Base-by-base conservation (phyloP, 2,888 invertebrate species). In the Monoplex corrugatus region DNA sequence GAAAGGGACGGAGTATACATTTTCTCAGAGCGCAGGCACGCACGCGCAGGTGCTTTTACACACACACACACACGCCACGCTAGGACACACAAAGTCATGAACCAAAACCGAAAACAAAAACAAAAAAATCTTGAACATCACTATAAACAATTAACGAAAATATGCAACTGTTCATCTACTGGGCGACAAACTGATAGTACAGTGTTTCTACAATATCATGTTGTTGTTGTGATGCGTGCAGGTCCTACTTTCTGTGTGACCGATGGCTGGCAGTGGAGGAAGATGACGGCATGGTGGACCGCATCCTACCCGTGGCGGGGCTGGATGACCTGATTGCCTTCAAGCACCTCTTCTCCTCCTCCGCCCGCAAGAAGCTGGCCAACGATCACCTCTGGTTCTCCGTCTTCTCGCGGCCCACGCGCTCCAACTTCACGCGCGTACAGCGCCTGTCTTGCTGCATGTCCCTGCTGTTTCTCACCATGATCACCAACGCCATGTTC, bases 401-500 rank as follows among this genome's bases (percentile, higher is more conserved):
- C 23, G 95, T 96, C n/a, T 94, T 96, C 90, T 94, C 94, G 16
- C 92, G 96, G 6, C 96, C 96, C 1, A 95, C 96, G 1, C 91
- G 95, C 68, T 95, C 95, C 92, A 94, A 93, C 89, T 96, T 96
- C 92, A 95, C 96, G n/a, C 94, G 96, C 32, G 95, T 96, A n/a
- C 96, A 96, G 93, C 93, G 96, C 32, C 92, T 96, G 43, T 95
- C 95, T 8, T 96, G 95, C 91, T 96, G 96, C 91, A 93, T 96
- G 91, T 94, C 95, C 0, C 92, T 96, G 50, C 93, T 96, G 40
- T 96, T 95, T 91, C 93, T 95, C 87, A 96, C 96, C 23, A 96
- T 96, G 96, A 96, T 96, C 85, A 94, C 96, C 38, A 96, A 96
- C 92, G 95, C 95, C 90, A 96, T 96, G 96, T 96, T 95, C 94